These are phyloP conservation scores for Leptodactylus fallax DNA, from an alignment of 2,797 vertebrate genomes.

Conservation along the genomic window DNA sequence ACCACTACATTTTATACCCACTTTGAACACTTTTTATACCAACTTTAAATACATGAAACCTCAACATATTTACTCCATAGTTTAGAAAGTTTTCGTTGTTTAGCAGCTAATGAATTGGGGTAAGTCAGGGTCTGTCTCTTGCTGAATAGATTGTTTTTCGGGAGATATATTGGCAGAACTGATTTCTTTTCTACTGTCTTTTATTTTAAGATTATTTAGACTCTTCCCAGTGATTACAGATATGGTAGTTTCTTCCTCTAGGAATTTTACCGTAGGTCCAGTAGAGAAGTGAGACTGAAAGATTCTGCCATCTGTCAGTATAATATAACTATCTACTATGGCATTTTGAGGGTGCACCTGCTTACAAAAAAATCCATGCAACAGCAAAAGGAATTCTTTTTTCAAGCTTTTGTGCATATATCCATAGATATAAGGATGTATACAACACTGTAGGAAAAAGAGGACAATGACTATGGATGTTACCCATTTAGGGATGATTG, in stretches of 20 bases:
- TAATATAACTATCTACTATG: constrained; percentile 80
- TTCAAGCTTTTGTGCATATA: constrained; percentile 91
- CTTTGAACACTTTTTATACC: constrained; percentile 24
- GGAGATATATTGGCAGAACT: constrained; percentile 81
- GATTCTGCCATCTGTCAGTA: constrained; percentile 78
- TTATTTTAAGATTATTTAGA: constrained; percentile 69
- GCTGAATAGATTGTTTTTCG: constrained; percentile 77
- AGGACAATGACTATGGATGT: constrained; percentile 84
- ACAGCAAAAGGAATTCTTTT: constrained; percentile 84
- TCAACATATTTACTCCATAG: constrained; percentile 9
- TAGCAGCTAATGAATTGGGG: constrained; percentile 60
- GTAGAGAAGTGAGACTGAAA: constrained; percentile 74
- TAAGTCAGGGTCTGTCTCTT: constrained; percentile 67
- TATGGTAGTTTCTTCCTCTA: constrained; percentile 82
- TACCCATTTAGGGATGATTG: constrained; percentile 81
- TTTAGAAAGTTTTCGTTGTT: constrained; percentile 31
- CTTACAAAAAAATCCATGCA: constrained; percentile 81
- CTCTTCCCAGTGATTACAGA: constrained; percentile 81
- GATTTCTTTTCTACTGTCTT: constrained; percentile 81
- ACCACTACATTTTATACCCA: constrained; percentile 41
- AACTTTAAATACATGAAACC: constrained; percentile 23
- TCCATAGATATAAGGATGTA: constrained; percentile 89
- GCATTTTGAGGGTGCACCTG: constrained; percentile 75
- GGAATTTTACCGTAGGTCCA: constrained; percentile 76
- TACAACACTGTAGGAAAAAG: constrained; percentile 89